phyloP scores from a whole-genome alignment of 1,140 invertebrate species.

The Bombus confusus region DNA sequence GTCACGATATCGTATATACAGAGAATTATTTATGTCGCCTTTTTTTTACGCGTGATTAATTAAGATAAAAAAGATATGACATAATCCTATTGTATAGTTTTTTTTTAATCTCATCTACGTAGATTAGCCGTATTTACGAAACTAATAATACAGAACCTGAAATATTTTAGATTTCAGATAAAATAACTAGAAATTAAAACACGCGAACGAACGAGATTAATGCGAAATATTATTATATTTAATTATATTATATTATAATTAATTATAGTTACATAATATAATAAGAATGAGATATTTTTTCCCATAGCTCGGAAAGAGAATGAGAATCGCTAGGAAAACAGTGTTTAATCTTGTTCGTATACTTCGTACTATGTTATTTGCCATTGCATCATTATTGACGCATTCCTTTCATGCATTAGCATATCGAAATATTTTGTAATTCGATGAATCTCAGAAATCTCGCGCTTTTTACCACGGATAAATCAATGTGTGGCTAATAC shows the following conservation, averaged over 20 bases:
- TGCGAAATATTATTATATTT: no score
- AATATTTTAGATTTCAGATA: background rate
- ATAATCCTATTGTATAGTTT: background rate
- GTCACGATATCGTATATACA: background rate
- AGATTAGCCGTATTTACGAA: no score
- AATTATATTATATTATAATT: no score
- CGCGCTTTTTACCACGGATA: background rate
- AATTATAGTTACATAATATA: no score
- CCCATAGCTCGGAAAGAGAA: background rate
- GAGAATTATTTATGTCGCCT: background rate
- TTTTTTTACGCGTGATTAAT: background rate
- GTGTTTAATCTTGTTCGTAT: background rate
- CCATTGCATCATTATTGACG: conserved; percentile 9
- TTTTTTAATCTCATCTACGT: no score
- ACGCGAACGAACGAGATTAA: background rate
- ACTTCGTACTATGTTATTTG: background rate
- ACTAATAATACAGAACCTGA: no score
- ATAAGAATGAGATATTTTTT: background rate
- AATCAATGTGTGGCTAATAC: background rate
- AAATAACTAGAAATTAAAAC: background rate
- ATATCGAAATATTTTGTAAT: conserved; percentile 28
- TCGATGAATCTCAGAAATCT: background rate
- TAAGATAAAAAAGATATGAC: background rate
- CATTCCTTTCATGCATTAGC: background rate
- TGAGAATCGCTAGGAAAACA: background rate